phyloP scores from a whole-genome alignment of 2,113 vertebrate genomes.

The Canis aureus region DNA sequence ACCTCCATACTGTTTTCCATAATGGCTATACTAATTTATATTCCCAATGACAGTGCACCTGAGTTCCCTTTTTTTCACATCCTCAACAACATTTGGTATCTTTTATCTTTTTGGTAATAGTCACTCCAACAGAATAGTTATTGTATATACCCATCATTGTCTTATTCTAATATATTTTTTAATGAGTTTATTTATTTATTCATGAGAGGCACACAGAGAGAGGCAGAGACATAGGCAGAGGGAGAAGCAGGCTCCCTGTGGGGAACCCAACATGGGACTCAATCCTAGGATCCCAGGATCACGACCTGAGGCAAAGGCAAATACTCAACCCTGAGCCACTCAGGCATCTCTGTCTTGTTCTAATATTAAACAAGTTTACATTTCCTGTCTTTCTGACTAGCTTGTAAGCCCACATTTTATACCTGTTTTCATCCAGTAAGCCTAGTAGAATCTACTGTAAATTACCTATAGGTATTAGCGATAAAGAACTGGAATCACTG shows the following conservation, averaged over 20 bases:
- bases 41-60: background rate
- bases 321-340: too few species aligned
- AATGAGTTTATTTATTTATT: too few species aligned
- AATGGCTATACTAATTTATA: background rate
- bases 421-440: background rate
- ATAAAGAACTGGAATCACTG: background rate
- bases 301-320: too few species aligned
- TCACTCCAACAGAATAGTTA: background rate
- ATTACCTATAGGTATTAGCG: background rate
- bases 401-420: background rate
- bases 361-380: background rate
- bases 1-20: background rate
- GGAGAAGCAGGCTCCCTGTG: too few species aligned
- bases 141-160: background rate
- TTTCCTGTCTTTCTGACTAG: background rate
- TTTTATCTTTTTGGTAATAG: background rate
- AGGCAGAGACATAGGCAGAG: too few species aligned
- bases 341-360: background rate
- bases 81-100: background rate
- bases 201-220: too few species aligned
- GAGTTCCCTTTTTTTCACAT: background rate
- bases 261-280: too few species aligned
- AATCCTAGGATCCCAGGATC: too few species aligned
- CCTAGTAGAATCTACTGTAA: background rate
- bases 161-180: background rate